phyloP scores from a whole-genome alignment of 1,140 invertebrate species.

The Mamestra configurata region DNA sequence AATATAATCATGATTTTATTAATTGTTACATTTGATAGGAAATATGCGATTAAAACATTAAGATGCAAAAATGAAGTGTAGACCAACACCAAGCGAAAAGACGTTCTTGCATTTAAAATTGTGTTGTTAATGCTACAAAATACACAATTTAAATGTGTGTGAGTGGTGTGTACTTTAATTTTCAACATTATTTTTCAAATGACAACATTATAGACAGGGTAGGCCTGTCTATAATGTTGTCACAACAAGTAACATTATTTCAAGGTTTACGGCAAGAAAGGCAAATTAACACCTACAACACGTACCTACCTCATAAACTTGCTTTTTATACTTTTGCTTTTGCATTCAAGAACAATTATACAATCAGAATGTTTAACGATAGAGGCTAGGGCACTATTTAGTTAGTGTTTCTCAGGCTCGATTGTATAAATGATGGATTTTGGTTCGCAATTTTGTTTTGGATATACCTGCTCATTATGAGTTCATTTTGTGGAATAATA shows the following conservation, averaged over 20 bases:
- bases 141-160: not conserved
- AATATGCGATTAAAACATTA: no score
- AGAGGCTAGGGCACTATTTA: not conserved
- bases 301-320: no score
- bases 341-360: not conserved
- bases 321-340: not conserved
- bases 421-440: no score
- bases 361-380: not conserved
- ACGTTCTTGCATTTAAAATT: not conserved
- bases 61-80: no score
- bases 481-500: no score
- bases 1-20: no score
- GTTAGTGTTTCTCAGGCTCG: no score
- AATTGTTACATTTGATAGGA: no score
- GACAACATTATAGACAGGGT: constrained; percentile 18
- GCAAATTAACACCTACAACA: not conserved
- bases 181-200: constrained; percentile 16
- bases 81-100: no score
- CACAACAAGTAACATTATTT: not conserved
- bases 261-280: constrained; percentile 7
- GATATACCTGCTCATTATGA: no score
- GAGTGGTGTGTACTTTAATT: constrained; percentile 1
- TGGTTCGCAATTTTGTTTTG: no score
- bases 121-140: not conserved
- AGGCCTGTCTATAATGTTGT: no score